Conservation (phyloP, 2,113 vertebrate species). For the Ondatra zibethicus region DNA sequence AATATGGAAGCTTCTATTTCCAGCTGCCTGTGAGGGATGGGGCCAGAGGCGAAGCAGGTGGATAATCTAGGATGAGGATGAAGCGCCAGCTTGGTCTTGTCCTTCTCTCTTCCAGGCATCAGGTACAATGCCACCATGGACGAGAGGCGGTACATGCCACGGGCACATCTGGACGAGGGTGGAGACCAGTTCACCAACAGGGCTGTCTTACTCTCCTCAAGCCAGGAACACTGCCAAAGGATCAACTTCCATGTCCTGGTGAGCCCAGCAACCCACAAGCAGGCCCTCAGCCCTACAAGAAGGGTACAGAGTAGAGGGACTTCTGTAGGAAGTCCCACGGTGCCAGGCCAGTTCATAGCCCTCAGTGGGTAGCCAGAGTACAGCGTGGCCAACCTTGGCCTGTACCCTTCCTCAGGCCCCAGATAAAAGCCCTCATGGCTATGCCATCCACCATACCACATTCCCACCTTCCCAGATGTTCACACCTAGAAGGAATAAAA, state of each 20-base stretch:
- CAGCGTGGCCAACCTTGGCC: not conserved
- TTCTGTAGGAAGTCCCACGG: not conserved
- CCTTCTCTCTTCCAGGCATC: slow-evolving; percentile 85
- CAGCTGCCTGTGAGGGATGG: not conserved
- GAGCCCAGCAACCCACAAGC: slow-evolving; percentile 64
- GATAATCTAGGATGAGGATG: not conserved
- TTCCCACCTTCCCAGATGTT: not conserved
- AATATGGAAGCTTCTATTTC: not conserved
- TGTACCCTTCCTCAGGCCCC: not conserved
- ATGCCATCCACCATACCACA: fast-evolving
- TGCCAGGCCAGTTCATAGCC: not conserved
- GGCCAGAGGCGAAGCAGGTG: not conserved
- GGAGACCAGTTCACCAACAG: slow-evolving; percentile 85
- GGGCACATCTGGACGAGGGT: slow-evolving; percentile 92
- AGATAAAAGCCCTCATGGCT: not conserved
- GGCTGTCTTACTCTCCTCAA: slow-evolving; percentile 84
- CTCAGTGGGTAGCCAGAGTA: not conserved
- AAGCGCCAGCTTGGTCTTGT: not conserved
- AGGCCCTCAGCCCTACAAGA: not conserved
- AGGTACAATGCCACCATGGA: slow-evolving; percentile 92
- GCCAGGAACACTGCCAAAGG: slow-evolving; percentile 89
- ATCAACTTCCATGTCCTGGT: slow-evolving; percentile 96
- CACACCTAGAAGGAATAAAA: not conserved
- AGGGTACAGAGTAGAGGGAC: not conserved
- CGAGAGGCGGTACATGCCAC: slow-evolving; percentile 93